Percentiles rank a stretch among this genome's conserved stretches.
These are phyloP conservation scores for Coecobrya sp. DNA, from an alignment of 2,888 invertebrate species.

Conservation along the genomic window DNA sequence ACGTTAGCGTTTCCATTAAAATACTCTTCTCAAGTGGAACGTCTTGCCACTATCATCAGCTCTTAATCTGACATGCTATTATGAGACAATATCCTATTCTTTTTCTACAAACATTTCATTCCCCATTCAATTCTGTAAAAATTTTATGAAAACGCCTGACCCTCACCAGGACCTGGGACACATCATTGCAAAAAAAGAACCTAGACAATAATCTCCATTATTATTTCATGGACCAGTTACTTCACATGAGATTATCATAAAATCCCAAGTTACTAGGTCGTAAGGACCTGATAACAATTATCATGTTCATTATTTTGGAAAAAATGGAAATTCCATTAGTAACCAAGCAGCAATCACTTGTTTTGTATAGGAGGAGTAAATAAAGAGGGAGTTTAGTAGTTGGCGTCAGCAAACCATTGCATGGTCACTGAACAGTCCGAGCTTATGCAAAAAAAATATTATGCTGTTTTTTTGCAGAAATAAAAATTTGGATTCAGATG, in stretches of 20 bases:
- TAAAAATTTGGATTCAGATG: conserved; percentile 58
- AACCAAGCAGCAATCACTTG: not conserved
- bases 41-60: not conserved
- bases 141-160: conserved; percentile 1
- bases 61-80: not conserved
- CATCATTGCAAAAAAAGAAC: not conserved
- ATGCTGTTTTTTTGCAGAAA: not conserved
- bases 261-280: not conserved
- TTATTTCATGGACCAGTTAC: conserved; percentile 29
- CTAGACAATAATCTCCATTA: no score
- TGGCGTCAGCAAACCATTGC: conserved; percentile 39
- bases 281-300: not conserved
- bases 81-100: not conserved
- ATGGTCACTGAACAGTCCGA: conserved; percentile 19
- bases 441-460: not conserved
- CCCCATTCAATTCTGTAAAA: not conserved
- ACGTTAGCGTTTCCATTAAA: conserved; percentile 22
- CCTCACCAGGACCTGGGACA: not conserved
- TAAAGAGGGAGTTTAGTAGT: not conserved
- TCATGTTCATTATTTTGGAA: not conserved
- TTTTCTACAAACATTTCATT: not conserved
- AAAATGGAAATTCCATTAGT: conserved; percentile 35
- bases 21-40: conserved; percentile 7
- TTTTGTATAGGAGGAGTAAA: not conserved
- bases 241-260: not conserved